A percentile compares a stretch with the other conserved stretches of the same genome.
phyloP scores from a whole-genome alignment of 2,888 invertebrate genomes.

The Ferdinandea cuprea region DNA sequence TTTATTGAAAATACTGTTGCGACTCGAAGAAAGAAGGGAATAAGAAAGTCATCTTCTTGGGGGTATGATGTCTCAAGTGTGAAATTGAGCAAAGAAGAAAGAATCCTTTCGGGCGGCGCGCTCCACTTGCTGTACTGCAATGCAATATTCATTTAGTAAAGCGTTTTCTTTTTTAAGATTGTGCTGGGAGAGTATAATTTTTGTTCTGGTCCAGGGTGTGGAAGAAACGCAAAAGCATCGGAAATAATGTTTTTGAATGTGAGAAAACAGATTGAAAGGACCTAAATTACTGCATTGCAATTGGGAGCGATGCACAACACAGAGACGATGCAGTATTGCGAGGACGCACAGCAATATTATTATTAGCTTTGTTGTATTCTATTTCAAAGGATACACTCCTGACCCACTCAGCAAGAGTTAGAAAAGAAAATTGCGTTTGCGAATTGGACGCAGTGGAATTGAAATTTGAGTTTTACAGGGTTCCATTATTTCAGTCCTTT shows the following conservation, averaged over 20 bases:
- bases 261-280: conserved; percentile 9
- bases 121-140: conserved; percentile 2
- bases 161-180: neutral
- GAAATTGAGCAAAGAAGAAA: neutral
- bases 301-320: conserved; percentile 3
- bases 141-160: conserved; percentile 21
- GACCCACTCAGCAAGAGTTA: neutral
- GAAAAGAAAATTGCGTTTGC: neutral
- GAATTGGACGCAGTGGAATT: neutral
- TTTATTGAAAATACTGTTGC: conserved; percentile 4
- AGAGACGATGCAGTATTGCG: no score
- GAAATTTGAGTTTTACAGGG: neutral
- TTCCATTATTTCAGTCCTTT: neutral
- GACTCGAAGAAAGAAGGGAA: neutral
- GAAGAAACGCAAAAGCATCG: neutral
- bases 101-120: neutral
- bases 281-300: conserved; percentile 1
- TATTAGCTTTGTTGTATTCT: neutral
- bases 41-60: no score
- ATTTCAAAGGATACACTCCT: neutral
- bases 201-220: neutral
- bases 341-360: neutral
- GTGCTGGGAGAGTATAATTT: neutral
- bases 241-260: conserved; percentile 2
- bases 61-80: conserved; percentile 21